Base-by-base conservation (phyloP, 2,113 vertebrate genomes). In the Crotalus horridus region DNA sequence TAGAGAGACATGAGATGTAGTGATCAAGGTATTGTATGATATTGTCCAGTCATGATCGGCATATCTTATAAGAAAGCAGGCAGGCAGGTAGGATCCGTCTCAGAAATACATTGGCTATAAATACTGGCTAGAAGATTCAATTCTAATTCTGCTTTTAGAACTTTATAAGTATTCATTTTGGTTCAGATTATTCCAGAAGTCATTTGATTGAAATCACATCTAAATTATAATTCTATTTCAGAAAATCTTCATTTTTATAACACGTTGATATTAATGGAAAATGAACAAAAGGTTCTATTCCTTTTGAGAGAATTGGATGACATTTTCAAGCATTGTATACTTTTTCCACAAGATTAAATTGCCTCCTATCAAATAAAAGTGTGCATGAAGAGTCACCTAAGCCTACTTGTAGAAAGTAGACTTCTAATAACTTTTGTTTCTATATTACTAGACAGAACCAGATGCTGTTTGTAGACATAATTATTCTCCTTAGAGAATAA, bases 1-100 rank as follows among this genome's bases (percentile, higher is more conserved):
- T 10, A 81, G 33, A 81, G 17, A 81, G 8, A 21, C 17, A 43
- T 39, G 33, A 21, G 6, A 15, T 81, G 17, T 43, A 81, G 17
- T 81, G 74, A 7, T 21, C 33, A 43, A 43, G 20, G 39, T 81
- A 81, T 81, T 43, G 74, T 21, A 81, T 17, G 6, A 51, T 51
- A 51, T 51, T 51, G 48, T 51, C 95, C 0, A 87, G 59, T 95
- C 96, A 69, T 69, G 69, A 81, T 39, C n/a, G 3, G n/a, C 6
- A 81, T 81, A 6, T 81, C 69, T 39, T 74, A 33, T 17, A 74
- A n/a, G n/a, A 69, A 64, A 17, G 55, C 13, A 56, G 59, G 10
- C n/a, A 69, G 59, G 29, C 3, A n/a, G 29, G 61, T 1, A 33
- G 15, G 15, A 81, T 81, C n/a, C 39, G 6, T 81, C 15, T 39